Evolutionary conservation across 2,797 vertebrate species (phyloP).

Genomic region (Peromyscus aztecus): DNA sequence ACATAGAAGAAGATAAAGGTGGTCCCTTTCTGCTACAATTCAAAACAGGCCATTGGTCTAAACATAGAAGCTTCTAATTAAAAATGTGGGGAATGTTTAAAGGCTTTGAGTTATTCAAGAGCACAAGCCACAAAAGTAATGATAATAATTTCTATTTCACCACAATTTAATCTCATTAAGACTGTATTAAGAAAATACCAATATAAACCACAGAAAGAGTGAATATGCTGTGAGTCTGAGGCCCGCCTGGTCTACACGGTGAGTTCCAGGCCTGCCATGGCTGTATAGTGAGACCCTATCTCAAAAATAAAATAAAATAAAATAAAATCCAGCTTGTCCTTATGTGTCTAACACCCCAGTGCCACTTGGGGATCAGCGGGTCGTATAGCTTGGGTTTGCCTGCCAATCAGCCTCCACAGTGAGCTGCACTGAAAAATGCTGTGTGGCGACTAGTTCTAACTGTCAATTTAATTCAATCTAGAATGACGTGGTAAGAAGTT

Average conservation of each 20-base stretch:
- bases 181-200: slow-evolving; percentile 7
- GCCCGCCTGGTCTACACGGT: background rate
- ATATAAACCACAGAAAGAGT: background rate
- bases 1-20: background rate
- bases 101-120: background rate
- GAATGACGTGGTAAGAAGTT: background rate
- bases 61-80: background rate
- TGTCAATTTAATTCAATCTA: background rate
- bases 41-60: background rate
- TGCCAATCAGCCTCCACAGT: background rate
- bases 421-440: background rate
- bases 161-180: slow-evolving; percentile 48
- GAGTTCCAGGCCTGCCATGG: background rate
- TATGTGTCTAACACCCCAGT: background rate
- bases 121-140: background rate
- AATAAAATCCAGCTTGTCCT: background rate
- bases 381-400: background rate
- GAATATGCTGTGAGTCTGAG: background rate
- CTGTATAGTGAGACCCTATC: background rate
- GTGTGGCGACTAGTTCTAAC: background rate
- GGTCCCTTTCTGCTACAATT: slow-evolving; percentile 18
- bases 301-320: background rate
- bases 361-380: too few species aligned
- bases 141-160: background rate
- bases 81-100: background rate